Percentiles rank a stretch among this genome's conserved stretches.
Evolutionary conservation across 1,140 invertebrate species (phyloP).

Genomic region (Cyphomyrmex costatus): DNA sequence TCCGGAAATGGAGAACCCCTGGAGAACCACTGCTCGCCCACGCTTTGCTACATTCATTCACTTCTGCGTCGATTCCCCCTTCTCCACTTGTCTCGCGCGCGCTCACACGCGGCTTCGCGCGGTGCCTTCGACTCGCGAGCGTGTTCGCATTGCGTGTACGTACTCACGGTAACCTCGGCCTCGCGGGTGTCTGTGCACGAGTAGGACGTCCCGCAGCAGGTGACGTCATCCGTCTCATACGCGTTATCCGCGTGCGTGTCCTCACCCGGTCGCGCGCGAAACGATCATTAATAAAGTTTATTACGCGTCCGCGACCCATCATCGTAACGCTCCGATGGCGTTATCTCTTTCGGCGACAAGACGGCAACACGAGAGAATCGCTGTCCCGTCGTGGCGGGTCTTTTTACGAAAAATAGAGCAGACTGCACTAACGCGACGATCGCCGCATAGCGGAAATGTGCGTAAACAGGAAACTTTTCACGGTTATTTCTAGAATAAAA

Average conservation of each 20-base stretch:
- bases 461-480: constrained; percentile 43
- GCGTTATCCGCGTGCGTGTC: constrained; percentile 55
- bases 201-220: constrained; percentile 63
- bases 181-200: constrained; percentile 48
- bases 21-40: constrained; percentile 80
- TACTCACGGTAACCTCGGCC: constrained; percentile 58
- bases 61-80: constrained; percentile 74
- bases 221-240: constrained; percentile 80
- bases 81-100: constrained; percentile 43
- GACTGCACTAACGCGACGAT: constrained; percentile 1
- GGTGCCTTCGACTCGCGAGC: constrained; percentile 56
- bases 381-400: background rate
- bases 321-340: constrained; percentile 9
- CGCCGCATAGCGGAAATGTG: background rate
- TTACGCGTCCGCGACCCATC: constrained; percentile 56
- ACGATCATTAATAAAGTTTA: constrained; percentile 76
- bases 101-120: constrained; percentile 52
- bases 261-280: constrained; percentile 60
- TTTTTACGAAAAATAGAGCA: constrained; percentile 24
- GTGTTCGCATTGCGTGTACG: constrained; percentile 69
- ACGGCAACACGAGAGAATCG: constrained; percentile 12
- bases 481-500: constrained; percentile 22
- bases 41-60: constrained; percentile 84
- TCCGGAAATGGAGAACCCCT: background rate
- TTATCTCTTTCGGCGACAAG: constrained; percentile 30